These are phyloP conservation scores for Styela plicata DNA, from an alignment of 23 tunicate species.

Conservation along the genomic window DNA sequence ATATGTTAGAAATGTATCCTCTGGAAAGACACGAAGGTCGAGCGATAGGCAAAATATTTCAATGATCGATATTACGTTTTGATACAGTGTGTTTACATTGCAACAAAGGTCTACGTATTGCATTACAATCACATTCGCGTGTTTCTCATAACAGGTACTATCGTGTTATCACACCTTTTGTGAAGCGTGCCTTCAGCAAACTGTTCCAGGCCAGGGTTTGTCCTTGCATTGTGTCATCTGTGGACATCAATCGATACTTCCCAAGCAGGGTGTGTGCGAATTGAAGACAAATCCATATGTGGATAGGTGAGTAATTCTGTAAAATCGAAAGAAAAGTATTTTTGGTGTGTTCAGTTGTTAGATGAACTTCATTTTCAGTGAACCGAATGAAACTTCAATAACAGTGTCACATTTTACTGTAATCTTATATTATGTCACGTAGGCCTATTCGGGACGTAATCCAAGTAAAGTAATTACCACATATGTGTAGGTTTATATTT, in stretches of 20 bases:
- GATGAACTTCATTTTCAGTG: no score
- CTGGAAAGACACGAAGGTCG: background rate
- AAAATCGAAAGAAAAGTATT: no score
- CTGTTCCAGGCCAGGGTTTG: constrained; percentile 1
- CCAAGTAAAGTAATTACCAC: no score
- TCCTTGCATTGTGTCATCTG: constrained; percentile 13
- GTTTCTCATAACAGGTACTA: constrained; percentile 13
- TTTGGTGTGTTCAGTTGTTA: no score
- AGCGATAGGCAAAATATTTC: background rate
- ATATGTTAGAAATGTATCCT: background rate
- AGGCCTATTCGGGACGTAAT: no score
- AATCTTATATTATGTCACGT: no score
- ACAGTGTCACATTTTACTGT: no score
- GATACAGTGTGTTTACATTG: background rate
- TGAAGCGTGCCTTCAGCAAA: constrained; percentile 12
- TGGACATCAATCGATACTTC: constrained; percentile 18
- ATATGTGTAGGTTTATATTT: no score
- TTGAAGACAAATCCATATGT: background rate
- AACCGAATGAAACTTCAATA: no score
- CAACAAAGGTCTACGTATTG: background rate
- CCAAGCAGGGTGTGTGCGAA: constrained; percentile 5
- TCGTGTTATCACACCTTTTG: constrained; percentile 19
- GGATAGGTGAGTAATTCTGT: constrained; percentile 1
- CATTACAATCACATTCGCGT: background rate
- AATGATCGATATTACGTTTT: background rate